Evolutionary conservation across 2,888 invertebrate genomes (phyloP).

Genomic region (Mycalesis mineus): DNA sequence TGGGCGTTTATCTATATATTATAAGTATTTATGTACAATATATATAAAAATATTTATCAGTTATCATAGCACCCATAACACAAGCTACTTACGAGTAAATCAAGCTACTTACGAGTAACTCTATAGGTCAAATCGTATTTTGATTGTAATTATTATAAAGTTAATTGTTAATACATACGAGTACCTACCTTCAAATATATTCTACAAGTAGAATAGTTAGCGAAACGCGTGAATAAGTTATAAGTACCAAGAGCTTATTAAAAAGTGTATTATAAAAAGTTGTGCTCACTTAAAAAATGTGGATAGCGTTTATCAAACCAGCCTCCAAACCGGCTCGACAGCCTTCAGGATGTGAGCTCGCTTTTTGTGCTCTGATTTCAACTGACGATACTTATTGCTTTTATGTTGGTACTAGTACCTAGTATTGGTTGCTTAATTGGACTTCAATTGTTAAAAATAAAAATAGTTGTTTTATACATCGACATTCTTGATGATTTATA

Average conservation of each 20-base stretch:
- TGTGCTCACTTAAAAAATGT: constrained; percentile 10
- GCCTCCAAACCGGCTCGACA: constrained; percentile 52
- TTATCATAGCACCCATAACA: too few species aligned
- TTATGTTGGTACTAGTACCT: constrained; percentile 2
- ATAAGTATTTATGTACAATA: too few species aligned
- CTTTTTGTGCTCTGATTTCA: constrained; percentile 52
- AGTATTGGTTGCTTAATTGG: not conserved
- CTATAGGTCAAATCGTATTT: too few species aligned
- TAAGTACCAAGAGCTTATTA: not conserved
- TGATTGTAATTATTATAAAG: too few species aligned
- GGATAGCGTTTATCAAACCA: constrained; percentile 14
- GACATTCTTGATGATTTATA: too few species aligned
- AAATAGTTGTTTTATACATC: constrained; percentile 1
- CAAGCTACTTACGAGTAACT: too few species aligned
- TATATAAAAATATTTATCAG: too few species aligned
- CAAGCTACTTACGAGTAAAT: too few species aligned
- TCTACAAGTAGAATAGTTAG: not conserved
- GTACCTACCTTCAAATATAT: too few species aligned
- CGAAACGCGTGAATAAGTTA: not conserved
- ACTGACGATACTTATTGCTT: constrained; percentile 29
- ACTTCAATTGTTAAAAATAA: not conserved
- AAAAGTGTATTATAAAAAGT: constrained; percentile 3
- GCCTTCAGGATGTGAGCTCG: constrained; percentile 52
- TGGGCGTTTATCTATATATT: too few species aligned
- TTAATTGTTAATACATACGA: too few species aligned